Percentiles rank a stretch among this genome's conserved stretches.
phyloP scores from a whole-genome alignment of 2,797 vertebrate genomes.

The Lithobates sylvaticus region DNA sequence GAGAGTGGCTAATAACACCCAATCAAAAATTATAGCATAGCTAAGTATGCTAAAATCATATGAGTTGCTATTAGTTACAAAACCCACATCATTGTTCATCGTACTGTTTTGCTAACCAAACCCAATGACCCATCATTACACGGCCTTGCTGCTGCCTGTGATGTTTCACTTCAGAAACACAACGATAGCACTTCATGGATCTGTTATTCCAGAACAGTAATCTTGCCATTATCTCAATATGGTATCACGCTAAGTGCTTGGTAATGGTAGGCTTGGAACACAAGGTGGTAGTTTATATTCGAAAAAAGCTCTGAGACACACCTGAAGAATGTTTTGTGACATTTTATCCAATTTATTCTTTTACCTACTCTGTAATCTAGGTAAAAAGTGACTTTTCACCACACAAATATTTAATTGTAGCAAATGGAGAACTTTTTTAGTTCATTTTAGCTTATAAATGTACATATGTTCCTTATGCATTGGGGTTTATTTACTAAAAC shows the following conservation, averaged over 20 bases:
- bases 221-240: conserved; percentile 20
- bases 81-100: neutral
- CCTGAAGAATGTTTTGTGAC: neutral
- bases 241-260: neutral
- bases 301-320: neutral
- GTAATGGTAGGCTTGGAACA: conserved; percentile 17
- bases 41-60: neutral
- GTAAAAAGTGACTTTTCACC: neutral
- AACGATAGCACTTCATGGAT: neutral
- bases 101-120: neutral
- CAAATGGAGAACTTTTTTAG: too few relatives aligned
- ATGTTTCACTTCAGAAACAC: neutral
- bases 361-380: neutral
- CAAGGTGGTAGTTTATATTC: neutral
- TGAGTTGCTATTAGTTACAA: neutral
- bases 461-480: too few relatives aligned
- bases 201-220: neutral
- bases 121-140: neutral
- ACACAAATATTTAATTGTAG: neutral
- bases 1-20: too few relatives aligned
- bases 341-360: neutral
- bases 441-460: too few relatives aligned
- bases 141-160: neutral
- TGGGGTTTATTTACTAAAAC: too few relatives aligned
- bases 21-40: too few relatives aligned